These are phyloP conservation scores for Toxotes lorentzi DNA, from an alignment of 2,797 vertebrate genomes.

Conservation along the genomic window DNA sequence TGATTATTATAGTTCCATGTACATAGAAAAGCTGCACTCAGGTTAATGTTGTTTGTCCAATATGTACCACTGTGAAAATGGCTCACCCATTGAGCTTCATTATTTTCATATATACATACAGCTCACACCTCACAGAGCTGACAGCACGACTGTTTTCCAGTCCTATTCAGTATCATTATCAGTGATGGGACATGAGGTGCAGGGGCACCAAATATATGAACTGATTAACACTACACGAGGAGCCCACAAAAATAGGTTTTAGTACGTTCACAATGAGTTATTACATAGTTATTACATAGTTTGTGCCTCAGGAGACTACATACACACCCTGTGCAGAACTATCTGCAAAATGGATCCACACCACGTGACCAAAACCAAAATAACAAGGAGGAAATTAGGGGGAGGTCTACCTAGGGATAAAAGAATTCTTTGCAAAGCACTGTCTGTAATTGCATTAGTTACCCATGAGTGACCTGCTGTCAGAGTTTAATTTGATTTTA, in stretches of 20 bases:
- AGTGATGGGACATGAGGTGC: background rate
- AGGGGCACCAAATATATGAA: background rate
- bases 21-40: background rate
- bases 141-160: background rate
- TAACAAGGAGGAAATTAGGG: conserved; percentile 24
- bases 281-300: no score
- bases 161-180: background rate
- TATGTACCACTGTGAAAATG: background rate
- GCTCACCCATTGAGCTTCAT: background rate
- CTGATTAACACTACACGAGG: background rate
- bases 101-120: background rate
- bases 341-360: background rate
- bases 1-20: background rate
- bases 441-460: conserved; percentile 75
- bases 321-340: background rate
- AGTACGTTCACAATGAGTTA: no score
- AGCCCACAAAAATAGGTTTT: background rate
- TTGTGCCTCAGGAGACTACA: conserved; percentile 1
- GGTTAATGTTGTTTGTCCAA: background rate
- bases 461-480: conserved; percentile 64
- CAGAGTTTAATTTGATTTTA: conserved; percentile 73
- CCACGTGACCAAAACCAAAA: conserved; percentile 11
- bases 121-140: background rate
- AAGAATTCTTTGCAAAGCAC: conserved; percentile 58
- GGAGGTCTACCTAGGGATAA: conserved; percentile 51